Evolutionary conservation across 2,888 invertebrate species (phyloP).

Genomic region (Pyrocoelia pectoralis): DNA sequence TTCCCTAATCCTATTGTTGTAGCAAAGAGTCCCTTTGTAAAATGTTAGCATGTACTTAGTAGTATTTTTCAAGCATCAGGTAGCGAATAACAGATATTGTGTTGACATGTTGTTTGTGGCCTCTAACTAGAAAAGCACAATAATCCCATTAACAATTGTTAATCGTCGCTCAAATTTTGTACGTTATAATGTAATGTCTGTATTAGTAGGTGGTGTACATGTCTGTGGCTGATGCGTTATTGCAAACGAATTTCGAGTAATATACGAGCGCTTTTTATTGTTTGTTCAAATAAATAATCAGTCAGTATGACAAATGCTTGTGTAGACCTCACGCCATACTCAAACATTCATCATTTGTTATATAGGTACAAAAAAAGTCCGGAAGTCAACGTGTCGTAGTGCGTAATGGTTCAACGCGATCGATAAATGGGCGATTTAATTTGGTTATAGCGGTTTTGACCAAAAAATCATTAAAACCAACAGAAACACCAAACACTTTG

Average conservation of each 20-base stretch:
- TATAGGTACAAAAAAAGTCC: slow-evolving; percentile 44
- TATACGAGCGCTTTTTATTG: slow-evolving; percentile 41
- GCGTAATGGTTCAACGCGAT: slow-evolving; percentile 53
- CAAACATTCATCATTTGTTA: slow-evolving; percentile 42
- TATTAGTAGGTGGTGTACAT: slow-evolving; percentile 35
- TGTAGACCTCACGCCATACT: slow-evolving; percentile 40
- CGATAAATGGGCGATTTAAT: slow-evolving; percentile 51
- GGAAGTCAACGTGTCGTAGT: slow-evolving; percentile 51
- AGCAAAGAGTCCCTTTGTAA: slow-evolving; percentile 1
- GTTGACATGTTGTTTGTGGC: slow-evolving; percentile 47
- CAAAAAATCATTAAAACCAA: slow-evolving; percentile 22
- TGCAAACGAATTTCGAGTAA: slow-evolving; percentile 6
- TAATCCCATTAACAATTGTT: slow-evolving; percentile 48
- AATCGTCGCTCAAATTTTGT: slow-evolving; percentile 12
- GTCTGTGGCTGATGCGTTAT: slow-evolving; percentile 41
- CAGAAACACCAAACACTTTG: slow-evolving; percentile 13
- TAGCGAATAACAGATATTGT: slow-evolving; percentile 39
- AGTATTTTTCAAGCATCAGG: slow-evolving; percentile 28
- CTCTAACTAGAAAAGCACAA: slow-evolving; percentile 46
- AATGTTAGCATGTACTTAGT: not conserved
- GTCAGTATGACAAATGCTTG: slow-evolving; percentile 47
- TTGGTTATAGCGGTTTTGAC: slow-evolving; percentile 27
- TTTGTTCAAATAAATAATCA: slow-evolving; percentile 48
- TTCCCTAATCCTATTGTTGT: slow-evolving; percentile 7
- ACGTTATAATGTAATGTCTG: slow-evolving; percentile 28